Evolutionary conservation across 2,888 invertebrate species (phyloP), one percentile per base, ranked within the genome.

Genomic region (Aquatica leii): DNA sequence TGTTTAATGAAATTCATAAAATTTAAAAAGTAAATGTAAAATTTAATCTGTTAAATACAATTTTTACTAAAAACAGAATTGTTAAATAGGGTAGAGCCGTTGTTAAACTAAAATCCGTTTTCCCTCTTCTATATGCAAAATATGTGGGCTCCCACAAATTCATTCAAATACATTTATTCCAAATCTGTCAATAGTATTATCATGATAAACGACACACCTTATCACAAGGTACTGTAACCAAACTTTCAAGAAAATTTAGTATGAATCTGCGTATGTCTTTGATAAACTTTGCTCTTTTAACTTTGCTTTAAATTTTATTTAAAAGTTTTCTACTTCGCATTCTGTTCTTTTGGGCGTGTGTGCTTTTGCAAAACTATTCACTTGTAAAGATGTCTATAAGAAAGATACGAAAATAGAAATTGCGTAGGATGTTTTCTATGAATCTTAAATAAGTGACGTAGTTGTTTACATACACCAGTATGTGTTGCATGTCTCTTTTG

Each of bases 131-230:
- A 14, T 24, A 62, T 62, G 62, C 52, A 62, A 62, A 62, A 57
- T 57, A 53, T 57, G 65, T 51, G 57, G 57, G 48, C 14, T 53
- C 58, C 66, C 65, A 60, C 60, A 58, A 62, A 63, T 67, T 67
- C 64, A 67, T 64, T 62, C 61, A 59, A 65, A 69, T 69, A 65
- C 69, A 67, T 69, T 67, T 67, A 67, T 65, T 65, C 65, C 41
- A 49, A 62, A 67, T 63, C 63, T 65, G 67, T 67, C 69, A 67
- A 67, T 67, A 63, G 58, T 59, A 61, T 59, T 63, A 66, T 61
- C 60, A 59, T 69, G 67, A 69, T 69, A 66, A 67, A 69, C 67
- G 69, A 67, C 69, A 51, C 56, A 58, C 64, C 62, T 62, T 67
- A 67, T 67, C 61, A 66, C 46, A 51, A 56, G 46, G 46, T 41